A percentile compares a stretch with the other conserved stretches of the same genome.
These are phyloP conservation scores for Chrysolina haemoptera DNA, from an alignment of 2,888 invertebrate genomes.

Conservation along the genomic window DNA sequence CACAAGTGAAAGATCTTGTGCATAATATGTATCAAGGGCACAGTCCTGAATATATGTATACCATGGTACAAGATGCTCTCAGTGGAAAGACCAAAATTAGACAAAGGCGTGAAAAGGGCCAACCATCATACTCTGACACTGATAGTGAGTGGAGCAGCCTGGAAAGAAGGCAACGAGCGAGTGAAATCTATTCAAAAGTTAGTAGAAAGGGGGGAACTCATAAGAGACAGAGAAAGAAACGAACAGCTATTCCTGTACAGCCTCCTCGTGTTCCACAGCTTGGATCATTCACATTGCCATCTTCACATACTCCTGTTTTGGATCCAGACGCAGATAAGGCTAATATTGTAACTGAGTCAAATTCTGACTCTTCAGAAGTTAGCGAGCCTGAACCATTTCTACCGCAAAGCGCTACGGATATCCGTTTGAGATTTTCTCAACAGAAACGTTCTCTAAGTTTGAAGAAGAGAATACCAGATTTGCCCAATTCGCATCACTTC, in stretches of 20 bases:
- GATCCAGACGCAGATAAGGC: slow-evolving; percentile 62
- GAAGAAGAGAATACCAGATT: slow-evolving; percentile 69
- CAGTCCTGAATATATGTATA: slow-evolving; percentile 78
- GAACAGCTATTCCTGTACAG: slow-evolving; percentile 87
- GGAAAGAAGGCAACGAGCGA: slow-evolving; percentile 74
- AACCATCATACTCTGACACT: slow-evolving; percentile 87
- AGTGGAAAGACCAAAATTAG: slow-evolving; percentile 74
- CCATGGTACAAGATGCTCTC: slow-evolving; percentile 69
- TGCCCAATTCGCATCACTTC: slow-evolving; percentile 73
- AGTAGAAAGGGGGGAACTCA: slow-evolving; percentile 79
- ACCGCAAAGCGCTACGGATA: slow-evolving; percentile 61
- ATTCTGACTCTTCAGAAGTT: slow-evolving; percentile 67
- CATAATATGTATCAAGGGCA: slow-evolving; percentile 71
- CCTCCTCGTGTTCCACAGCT: slow-evolving; percentile 76
- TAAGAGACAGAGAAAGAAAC: slow-evolving; percentile 82
- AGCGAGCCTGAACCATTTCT: slow-evolving; percentile 65
- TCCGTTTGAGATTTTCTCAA: slow-evolving; percentile 65
- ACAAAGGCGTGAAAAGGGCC: slow-evolving; percentile 77
- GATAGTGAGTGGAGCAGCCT: slow-evolving; percentile 89
- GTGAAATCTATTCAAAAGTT: slow-evolving; percentile 77
- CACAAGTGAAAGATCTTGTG: slow-evolving; percentile 78
- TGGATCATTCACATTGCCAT: slow-evolving; percentile 64
- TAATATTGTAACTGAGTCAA: slow-evolving; percentile 66
- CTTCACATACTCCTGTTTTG: slow-evolving; percentile 64
- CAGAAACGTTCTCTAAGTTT: slow-evolving; percentile 69